phyloP scores from a whole-genome alignment of 2,113 vertebrate species.

The Narcine bancroftii region DNA sequence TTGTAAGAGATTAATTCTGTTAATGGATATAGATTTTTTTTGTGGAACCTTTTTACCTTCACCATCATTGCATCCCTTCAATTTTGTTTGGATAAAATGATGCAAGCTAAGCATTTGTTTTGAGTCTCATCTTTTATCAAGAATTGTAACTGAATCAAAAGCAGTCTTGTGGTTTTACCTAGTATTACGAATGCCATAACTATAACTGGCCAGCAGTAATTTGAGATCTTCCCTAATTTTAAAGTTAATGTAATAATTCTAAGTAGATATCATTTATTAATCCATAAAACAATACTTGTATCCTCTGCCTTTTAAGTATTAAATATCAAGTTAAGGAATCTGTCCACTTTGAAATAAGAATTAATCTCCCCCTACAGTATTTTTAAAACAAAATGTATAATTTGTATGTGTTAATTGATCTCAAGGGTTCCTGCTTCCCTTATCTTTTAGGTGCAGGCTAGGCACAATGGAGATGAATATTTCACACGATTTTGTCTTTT shows the following conservation, averaged over 20 bases:
- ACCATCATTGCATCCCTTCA: not conserved
- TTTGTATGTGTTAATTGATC: slow-evolving; percentile 28
- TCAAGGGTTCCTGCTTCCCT: not conserved
- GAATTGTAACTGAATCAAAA: not conserved
- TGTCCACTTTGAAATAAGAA: not conserved
- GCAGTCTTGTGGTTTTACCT: not conserved
- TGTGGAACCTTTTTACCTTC: not conserved
- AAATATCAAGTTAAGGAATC: not conserved
- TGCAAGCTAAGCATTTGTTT: not conserved
- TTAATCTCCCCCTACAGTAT: not conserved
- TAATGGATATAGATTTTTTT: slow-evolving; percentile 29
- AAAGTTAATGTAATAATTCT: not conserved
- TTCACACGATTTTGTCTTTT: not conserved
- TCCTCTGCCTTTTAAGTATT: not conserved
- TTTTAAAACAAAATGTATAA: slow-evolving; percentile 18
- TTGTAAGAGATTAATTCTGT: slow-evolving; percentile 3
- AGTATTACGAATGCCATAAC: not conserved
- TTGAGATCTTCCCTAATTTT: not conserved
- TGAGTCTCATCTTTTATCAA: not conserved
- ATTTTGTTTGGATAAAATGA: not conserved
- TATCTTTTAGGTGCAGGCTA: slow-evolving; percentile 14
- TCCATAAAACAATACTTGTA: not conserved
- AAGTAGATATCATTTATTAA: not conserved
- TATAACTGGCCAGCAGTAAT: not conserved
- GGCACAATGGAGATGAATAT: slow-evolving; percentile 22